These are phyloP conservation scores for Nasonia vitripennis DNA, from an alignment of 1,140 invertebrate species.

Conservation along the genomic window DNA sequence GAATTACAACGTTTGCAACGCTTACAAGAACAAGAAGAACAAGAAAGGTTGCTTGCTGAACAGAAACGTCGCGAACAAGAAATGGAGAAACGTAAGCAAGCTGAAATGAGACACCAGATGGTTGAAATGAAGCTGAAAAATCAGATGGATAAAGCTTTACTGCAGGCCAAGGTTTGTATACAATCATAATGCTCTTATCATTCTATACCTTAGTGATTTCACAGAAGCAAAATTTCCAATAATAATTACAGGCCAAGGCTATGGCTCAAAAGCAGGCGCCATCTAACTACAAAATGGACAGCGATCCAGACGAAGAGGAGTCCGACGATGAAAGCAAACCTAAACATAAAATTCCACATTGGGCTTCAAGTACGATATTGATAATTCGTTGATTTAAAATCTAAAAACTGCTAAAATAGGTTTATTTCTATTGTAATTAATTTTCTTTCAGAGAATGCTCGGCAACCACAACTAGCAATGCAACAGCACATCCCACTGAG, in stretches of 20 bases:
- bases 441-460: constrained; percentile 64
- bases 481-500: constrained; percentile 67
- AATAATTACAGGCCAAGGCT: constrained; percentile 27
- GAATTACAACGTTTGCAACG: constrained; percentile 69
- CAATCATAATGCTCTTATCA: constrained; percentile 5
- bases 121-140: constrained; percentile 68
- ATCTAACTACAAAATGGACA: constrained; percentile 65
- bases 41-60: constrained; percentile 75
- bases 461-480: constrained; percentile 62
- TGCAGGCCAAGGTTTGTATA: constrained; percentile 60
- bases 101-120: constrained; percentile 63
- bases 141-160: constrained; percentile 57
- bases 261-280: constrained; percentile 54
- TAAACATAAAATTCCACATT: constrained; percentile 74
- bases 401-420: constrained; percentile 8
- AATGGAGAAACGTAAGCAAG: constrained; percentile 67
- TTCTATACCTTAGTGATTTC: neutral
- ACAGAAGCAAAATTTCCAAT: neutral
- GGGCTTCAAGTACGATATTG: constrained; percentile 73
- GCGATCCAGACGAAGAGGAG: constrained; percentile 75
- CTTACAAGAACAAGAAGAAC: constrained; percentile 75
- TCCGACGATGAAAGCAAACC: constrained; percentile 76
- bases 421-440: constrained; percentile 47
- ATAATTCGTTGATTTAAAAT: constrained; percentile 26
- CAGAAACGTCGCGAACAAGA: constrained; percentile 73